Base-by-base conservation (phyloP, 30 jellyfish, hydroid and myxozoan species). In the Mastigias papua region DNA sequence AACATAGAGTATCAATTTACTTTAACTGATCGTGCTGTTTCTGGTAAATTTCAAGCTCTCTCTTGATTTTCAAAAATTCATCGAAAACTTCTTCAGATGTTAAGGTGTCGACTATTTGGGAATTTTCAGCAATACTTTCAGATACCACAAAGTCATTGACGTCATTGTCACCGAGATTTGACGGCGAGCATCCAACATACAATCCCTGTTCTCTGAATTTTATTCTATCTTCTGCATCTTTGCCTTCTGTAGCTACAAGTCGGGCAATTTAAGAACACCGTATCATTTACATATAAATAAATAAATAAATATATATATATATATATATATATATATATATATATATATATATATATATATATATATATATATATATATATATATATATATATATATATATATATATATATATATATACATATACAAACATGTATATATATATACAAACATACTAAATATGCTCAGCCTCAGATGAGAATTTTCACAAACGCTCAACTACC, bases 161-260 rank as follows among this genome's bases (percentile, higher is more conserved):
- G 20, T 49, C 58, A n/a, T 62, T 71, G 25, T 62, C 82, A 63
- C 42, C 82, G 19, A 30, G 63, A n/a, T n/a, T n/a, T 69, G 81
- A 26, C 13, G 54, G 54, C 7, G 54, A 42, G 54, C 54, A 42
- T 42, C 13, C 54, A 8, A 15, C 13, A 42, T 42, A 8, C 2
- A 29, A 69, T 1, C 26, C n/a, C 15, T 69, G 19, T 3, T 57
- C 23, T 57, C 31, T 23, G n/a, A n/a, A n/a, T 19, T 57, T 57
- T 3, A 20, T 19, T 23, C 23, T 23, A 3, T 20, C 23, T 57
- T 16, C 17, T 19, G 69, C 23, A 3, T 16, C 69, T 57, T 57
- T 23, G 27, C 7, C 17, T 57, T 57, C 30, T 23, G 27, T 57
- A 6, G 69, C 23, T 10, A 23, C 69, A 57, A 57, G 13, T 42